These are phyloP conservation scores for Artemia franciscana DNA, from an alignment of 1,140 invertebrate species.

Conservation along the genomic window DNA sequence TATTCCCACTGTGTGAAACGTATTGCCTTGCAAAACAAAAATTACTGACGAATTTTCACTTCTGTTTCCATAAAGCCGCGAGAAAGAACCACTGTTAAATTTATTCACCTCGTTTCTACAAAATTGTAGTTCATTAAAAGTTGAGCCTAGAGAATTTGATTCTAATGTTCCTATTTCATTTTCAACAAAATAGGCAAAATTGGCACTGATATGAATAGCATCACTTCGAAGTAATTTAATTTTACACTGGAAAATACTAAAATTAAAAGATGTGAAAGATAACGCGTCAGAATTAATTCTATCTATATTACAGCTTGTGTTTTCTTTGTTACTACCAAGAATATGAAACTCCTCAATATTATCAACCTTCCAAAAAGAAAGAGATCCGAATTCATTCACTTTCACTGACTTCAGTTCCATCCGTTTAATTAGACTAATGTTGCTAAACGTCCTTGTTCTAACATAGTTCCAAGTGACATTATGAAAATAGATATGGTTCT, in stretches of 20 bases:
- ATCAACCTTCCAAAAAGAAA: neutral
- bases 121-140: neutral
- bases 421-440: neutral
- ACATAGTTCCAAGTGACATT: constrained; percentile 1
- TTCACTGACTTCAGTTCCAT: neutral
- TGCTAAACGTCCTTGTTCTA: neutral
- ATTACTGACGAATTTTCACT: neutral
- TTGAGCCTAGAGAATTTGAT: neutral
- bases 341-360: neutral
- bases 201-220: neutral
- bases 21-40: neutral
- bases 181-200: neutral
- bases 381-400: neutral
- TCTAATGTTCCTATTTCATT: neutral
- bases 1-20: neutral
- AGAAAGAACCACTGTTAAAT: neutral
- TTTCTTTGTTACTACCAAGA: neutral
- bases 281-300: neutral
- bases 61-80: neutral
- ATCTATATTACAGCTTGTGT: neutral
- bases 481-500: neutral
- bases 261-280: neutral
- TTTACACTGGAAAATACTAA: neutral
- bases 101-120: neutral
- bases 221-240: neutral